Evolutionary conservation across 2,797 vertebrate genomes (phyloP), one percentile per base, ranked within the genome.

Genomic region (Rhinophrynus dorsalis): DNA sequence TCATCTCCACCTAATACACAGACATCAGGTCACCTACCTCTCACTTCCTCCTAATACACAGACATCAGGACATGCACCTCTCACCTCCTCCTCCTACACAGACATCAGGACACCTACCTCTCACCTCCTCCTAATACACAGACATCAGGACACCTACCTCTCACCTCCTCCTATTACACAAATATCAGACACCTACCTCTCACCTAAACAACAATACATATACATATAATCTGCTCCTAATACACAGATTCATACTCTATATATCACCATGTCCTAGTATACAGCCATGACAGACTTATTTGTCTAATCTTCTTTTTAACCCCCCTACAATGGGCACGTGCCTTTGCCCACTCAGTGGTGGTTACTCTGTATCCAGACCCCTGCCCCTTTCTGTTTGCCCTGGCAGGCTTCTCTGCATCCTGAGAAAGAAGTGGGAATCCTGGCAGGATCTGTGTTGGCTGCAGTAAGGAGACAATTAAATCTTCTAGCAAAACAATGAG

Each of bases 401-500:
- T 68, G 54, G 42, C 54, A 68, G 42, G 38, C 42, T 24, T 23
- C 17, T 48, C n/a, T 48, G 54, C 44, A 50, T 60, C 45, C 45
- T 8, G n/a, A 17, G 44, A 58, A 45, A 50, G 35, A 47, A 59
- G 18, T 35, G 56, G 47, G 67, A 69, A 61, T 69, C 54, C 52
- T 30, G 45, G 51, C 57, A 32, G 40, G 59, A 56, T 62, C 58
- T 55, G 50, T 60, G 52, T 56, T 56, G 58, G 38, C 58, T 26
- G 59, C 50, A 48, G 30, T 55, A 48, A 44, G 30, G 61, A 56
- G 38, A 61, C 57, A 60, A 69, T 52, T 42, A 69, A 42, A 60
- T 47, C 35, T 44, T 58, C 26, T 30, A 61, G 27, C 21, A 45
- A 62, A 62, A 45, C 50, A 62, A 23, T n/a, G 58, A 48, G 50